Evolutionary conservation across 2,113 vertebrate species (phyloP), one percentile per base, ranked within the genome.

Genomic region (Gnathonemus longibarbis): DNA sequence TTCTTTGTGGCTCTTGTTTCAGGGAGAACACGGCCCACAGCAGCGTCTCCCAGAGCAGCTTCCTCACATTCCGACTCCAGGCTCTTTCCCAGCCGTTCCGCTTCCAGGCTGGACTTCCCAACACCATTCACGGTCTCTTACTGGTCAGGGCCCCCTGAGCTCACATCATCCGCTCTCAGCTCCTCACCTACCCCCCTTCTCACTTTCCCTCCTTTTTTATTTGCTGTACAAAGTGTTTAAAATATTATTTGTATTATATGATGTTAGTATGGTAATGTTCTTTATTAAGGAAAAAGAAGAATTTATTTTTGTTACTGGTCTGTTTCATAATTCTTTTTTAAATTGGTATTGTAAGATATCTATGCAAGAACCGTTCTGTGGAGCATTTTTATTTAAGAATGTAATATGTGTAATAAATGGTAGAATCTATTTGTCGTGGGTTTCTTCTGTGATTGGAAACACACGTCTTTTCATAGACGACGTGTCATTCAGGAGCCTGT

Each of bases 261-360:
- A 99, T 96, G 97, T 98, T 98, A 96, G 98, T 99, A 98, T 96
- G 96, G 98, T 97, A 97, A 98, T 97, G 98, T 99, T 98, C 97
- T 99, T 98, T 99, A 98, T 99, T 98, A 98, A 98, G 97, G 97
- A 98, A 97, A 97, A 98, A 97, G 97, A 96, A 98, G 95, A 98
- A 98, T 99, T 99, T 99, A 99, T 99, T 99, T 99, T 99, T 99
- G 98, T 99, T 99, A 99, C 98, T 94, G 97, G 98, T 99, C 98
- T 99, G 98, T 99, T 99, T 99, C 97, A 98, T 99, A 99, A 99
- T 99, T 98, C 98, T 99, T 99, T 99, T 99, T 99, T 98, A 99
- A 99, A 99, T 99, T 99, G 97, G 98, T 99, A 99, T 99, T 99
- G 98, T 99, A 99, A 99, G 98, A 98, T 99, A 99, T 99, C 98